These are phyloP conservation scores for Rotaria sp. DNA, from an alignment of 2,888 invertebrate genomes.

Conservation along the genomic window DNA sequence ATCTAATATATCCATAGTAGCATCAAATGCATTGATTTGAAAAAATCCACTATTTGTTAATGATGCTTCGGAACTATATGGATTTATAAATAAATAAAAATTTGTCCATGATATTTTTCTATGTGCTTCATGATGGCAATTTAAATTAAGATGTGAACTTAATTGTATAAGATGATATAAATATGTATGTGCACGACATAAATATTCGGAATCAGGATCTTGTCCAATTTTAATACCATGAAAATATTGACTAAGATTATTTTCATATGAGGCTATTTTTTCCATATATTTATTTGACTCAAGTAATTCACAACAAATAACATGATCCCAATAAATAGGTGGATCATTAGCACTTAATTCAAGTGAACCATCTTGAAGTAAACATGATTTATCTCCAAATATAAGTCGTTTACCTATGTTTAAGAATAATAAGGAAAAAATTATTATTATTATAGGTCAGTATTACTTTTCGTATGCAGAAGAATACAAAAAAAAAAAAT, in stretches of 20 bases:
- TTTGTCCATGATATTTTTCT: neutral
- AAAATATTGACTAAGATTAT: neutral
- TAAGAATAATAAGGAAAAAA: neutral
- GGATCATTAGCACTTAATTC: constrained; percentile 1
- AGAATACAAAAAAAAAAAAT: neutral
- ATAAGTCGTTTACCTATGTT: neutral
- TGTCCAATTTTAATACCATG: neutral
- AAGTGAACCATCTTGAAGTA: constrained; percentile 7
- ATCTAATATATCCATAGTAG: neutral
- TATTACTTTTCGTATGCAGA: neutral
- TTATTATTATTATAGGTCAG: neutral
- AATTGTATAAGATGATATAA: neutral
- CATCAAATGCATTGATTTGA: neutral
- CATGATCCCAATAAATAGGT: neutral
- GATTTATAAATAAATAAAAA: neutral
- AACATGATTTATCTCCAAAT: neutral
- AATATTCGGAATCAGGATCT: neutral
- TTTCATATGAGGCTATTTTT: neutral
- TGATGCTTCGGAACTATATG: neutral
- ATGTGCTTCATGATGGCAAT: neutral
- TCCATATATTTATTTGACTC: neutral
- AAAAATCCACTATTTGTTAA: neutral
- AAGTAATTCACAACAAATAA: neutral
- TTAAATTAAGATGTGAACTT: neutral
- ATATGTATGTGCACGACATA: neutral